Base-by-base conservation (phyloP, 2,888 invertebrate species). In the Craniophora ligustri region DNA sequence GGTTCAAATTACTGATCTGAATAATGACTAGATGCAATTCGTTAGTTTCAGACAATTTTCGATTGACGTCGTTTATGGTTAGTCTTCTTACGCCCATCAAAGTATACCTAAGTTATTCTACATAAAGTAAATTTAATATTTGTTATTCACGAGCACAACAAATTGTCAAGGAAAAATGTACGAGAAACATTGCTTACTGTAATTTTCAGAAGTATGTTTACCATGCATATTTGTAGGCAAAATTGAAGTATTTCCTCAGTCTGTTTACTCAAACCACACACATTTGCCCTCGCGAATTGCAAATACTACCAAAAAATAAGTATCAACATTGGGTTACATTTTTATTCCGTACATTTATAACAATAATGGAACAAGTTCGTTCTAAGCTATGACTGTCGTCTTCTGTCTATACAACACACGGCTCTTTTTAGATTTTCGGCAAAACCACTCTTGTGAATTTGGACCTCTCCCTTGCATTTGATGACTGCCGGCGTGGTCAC, bases 401-500 rank as follows among this genome's bases (percentile, higher is more conserved):
- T 82, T 55, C 86, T 89, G 73, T 92, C 92, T 60, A 92, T 91
- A 75, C 93, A 93, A 76, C 93, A 93, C 59, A 93, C 90, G 47
- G 88, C 92, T 79, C 87, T 84, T 56, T 87, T 92, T 47, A 93
- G 80, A 78, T 91, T 91, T 67, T 90, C 92, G 48, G 92, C 81
- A 75, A 93, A 92, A 76, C 93, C 90, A 78, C 82, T 75, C 68
- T 88, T 92, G 34, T 86, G 82, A 51, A 78, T 82, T 80, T 88
- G 89, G 79, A 86, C 85, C 75, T 89, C 90, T 55, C 60, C 73
- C 79, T 86, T 87, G 60, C 79, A 81, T 74, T 76, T 82, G 38
- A 74, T 81, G 56, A 73, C 66, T 49, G 84, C 78, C 67, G 81
- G 65, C 73, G 76, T 69, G 53, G 78, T 81, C 44, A 64, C 61